Evolutionary conservation across 2,113 vertebrate genomes (phyloP).

Genomic region (Sphaerodactylus townsendi): DNA sequence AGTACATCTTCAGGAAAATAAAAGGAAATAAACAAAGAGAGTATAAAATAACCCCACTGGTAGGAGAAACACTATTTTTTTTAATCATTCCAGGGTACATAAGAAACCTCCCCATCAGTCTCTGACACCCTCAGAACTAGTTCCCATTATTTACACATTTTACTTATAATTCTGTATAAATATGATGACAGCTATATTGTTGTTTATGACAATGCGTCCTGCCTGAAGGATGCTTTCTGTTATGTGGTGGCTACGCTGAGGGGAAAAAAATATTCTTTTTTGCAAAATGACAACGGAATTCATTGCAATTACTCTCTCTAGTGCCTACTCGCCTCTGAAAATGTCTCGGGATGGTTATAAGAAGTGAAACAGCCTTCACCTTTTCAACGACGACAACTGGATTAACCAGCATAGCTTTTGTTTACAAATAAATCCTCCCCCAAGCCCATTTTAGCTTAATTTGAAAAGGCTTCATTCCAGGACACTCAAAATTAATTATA

Average conservation of each 20-base stretch:
- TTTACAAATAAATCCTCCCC: slow-evolving; percentile 43
- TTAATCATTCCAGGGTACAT: slow-evolving; percentile 22
- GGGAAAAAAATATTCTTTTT: not conserved
- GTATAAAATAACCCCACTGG: slow-evolving; percentile 13
- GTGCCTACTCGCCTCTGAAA: slow-evolving; percentile 5
- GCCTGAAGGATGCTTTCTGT: slow-evolving; percentile 45
- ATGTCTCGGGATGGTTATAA: slow-evolving; percentile 42
- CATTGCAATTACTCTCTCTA: slow-evolving; percentile 52
- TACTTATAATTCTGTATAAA: slow-evolving; percentile 43
- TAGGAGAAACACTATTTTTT: not conserved
- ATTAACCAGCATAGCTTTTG: slow-evolving; percentile 39
- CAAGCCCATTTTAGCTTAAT: slow-evolving; percentile 51
- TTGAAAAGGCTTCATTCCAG: slow-evolving; percentile 44
- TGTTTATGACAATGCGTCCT: slow-evolving; percentile 33
- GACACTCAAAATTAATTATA: slow-evolving; percentile 62
- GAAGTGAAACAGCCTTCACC: slow-evolving; percentile 22
- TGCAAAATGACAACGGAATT: slow-evolving; percentile 48
- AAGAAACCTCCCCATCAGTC: slow-evolving; percentile 13
- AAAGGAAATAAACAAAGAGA: slow-evolving; percentile 32
- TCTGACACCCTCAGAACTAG: slow-evolving; percentile 14
- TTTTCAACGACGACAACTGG: slow-evolving; percentile 39
- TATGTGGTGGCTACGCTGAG: slow-evolving; percentile 31
- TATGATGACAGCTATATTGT: slow-evolving; percentile 11
- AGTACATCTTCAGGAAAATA: not conserved
- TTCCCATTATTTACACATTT: slow-evolving; percentile 31